Base-by-base conservation (phyloP, 2,888 invertebrate genomes). In the Antheraea assamensis region DNA sequence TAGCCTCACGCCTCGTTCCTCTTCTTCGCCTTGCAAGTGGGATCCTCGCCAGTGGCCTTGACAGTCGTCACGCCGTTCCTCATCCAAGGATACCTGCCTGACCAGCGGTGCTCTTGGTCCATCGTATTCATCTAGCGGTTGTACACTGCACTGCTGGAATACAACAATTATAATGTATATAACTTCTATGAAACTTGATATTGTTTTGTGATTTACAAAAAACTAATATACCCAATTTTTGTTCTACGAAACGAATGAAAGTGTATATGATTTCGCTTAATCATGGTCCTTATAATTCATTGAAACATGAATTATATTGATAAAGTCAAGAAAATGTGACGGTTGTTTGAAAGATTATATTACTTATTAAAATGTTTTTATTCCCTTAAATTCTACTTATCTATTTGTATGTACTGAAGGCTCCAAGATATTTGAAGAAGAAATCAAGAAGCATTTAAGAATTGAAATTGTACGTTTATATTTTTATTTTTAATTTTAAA, bases 11-110 rank as follows among this genome's bases (percentile, higher is more conserved):
- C 95, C 92, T 78, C 90, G 85, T 83, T 95, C 93, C 35, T 93
- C 93, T 73, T 94, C 95, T 47, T 94, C 93, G 0, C 92, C 95
- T 72, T 90, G 91, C 8, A 92, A 84, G 30, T 90, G 89, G 0
- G 88, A 85, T 0, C 92, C 91, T 71, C 89, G 81, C 91, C 95
- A 95, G 78, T 95, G 95, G 0, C 95, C 95, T 74, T 90, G 95
- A 76, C 92, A 95, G 81, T 94, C 94, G 74, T 94, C 94, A 0
- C 92, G 87, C 0, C 95, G 82, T 76, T 95, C 95, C 76, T 95
- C 95, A 35, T 95, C 95, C 31, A 95, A 76, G 1, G 95, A 95
- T 0, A 95, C 91, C 77, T 95, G 95, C 0, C 95, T 90, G 0
- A 89, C 88, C 0, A 95, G 85, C 0, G 95, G 95, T 0, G 95